Evolutionary conservation across 2,113 vertebrate species (phyloP).

Genomic region (Physeter macrocephalus): DNA sequence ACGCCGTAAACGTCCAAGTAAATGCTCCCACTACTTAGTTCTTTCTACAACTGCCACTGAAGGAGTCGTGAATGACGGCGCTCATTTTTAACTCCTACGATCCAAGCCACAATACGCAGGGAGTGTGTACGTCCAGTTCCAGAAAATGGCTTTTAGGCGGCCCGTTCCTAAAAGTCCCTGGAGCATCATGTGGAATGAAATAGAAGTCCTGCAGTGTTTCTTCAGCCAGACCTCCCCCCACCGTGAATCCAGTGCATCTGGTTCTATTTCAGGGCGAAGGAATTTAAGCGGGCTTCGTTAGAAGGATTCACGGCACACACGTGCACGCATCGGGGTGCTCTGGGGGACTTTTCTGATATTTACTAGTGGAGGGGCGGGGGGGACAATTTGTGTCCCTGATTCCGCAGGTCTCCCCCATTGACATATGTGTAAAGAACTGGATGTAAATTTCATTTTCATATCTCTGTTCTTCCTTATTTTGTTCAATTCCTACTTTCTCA

Average conservation of each 20-base stretch:
- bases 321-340: fast-evolving
- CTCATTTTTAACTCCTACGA: no score
- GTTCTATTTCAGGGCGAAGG: not conserved
- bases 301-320: fast-evolving
- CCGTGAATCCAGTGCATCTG: fast-evolving
- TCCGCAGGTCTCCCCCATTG: fast-evolving
- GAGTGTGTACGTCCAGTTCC: not conserved
- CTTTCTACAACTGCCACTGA: fast-evolving
- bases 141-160: no score
- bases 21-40: fast-evolving
- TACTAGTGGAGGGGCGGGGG: fast-evolving
- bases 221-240: not conserved
- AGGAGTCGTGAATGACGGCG: fast-evolving
- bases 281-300: fast-evolving
- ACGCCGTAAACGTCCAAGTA: fast-evolving
- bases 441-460: not conserved
- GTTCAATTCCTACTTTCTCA: not conserved
- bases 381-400: fast-evolving
- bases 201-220: no score
- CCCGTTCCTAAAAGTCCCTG: not conserved
- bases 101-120: fast-evolving
- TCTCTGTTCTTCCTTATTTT: not conserved
- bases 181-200: fast-evolving
- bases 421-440: not conserved
- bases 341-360: no score